A percentile compares a stretch with the other conserved stretches of the same genome.
These are phyloP conservation scores for Schlechtendalia chinensis DNA, from an alignment of 1,140 invertebrate species.

Conservation along the genomic window DNA sequence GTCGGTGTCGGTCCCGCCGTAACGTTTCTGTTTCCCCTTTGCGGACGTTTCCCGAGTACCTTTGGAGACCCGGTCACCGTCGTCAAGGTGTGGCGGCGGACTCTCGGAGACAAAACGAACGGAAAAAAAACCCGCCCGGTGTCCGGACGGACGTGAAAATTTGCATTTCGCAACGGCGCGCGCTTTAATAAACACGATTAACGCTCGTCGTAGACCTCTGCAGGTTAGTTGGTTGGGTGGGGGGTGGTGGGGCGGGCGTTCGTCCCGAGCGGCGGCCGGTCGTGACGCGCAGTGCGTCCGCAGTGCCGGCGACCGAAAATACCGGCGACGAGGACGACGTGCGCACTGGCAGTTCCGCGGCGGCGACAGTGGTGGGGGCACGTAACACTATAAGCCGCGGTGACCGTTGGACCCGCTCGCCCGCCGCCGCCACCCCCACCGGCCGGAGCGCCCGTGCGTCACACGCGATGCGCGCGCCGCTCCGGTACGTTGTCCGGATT, in stretches of 20 bases:
- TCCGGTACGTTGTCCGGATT: conserved; percentile 86
- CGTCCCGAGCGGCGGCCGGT: too few relatives aligned
- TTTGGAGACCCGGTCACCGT: not conserved
- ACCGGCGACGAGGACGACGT: not conserved
- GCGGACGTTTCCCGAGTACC: not conserved
- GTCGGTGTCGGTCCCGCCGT: too few relatives aligned
- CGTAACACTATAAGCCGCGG: conserved; percentile 30
- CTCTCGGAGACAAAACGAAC: not conserved
- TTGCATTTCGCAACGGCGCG: too few relatives aligned
- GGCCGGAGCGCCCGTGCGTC: conserved; percentile 14
- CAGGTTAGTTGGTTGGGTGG: too few relatives aligned
- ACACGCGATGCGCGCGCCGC: conserved; percentile 64
- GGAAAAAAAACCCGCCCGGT: not conserved
- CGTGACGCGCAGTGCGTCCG: not conserved
- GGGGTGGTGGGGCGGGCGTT: too few relatives aligned
- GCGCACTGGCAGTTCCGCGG: not conserved
- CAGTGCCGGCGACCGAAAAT: not conserved
- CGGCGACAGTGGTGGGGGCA: too few relatives aligned
- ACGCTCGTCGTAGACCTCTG: too few relatives aligned
- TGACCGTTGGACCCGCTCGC: conserved; percentile 30
- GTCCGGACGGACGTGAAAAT: not conserved
- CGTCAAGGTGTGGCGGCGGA: not conserved
- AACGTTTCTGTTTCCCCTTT: not conserved
- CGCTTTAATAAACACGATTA: too few relatives aligned
- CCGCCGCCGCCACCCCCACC: not conserved